Evolutionary conservation across 2,888 invertebrate species (phyloP), one percentile per base, ranked within the genome.

Genomic region (Cosmorhoe ocellata): DNA sequence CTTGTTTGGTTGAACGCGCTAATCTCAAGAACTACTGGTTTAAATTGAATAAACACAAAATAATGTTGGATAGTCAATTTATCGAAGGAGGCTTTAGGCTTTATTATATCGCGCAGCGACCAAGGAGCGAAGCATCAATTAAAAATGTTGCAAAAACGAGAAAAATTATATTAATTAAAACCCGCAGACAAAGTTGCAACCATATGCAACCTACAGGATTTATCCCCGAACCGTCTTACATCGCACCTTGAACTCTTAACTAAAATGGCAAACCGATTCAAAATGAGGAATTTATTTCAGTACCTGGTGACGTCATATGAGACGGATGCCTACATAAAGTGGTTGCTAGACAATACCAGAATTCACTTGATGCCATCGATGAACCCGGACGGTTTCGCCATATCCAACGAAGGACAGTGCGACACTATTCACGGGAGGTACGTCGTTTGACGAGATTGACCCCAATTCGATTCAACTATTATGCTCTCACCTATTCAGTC

Each of bases 321-420:
- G 32, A 92, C 93, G 1, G 96, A 98, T 84, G 92, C 95, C 12
- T 97, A 97, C 77, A 94, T 98, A 51, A 94, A 94, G 69, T 97
- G 97, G 95, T 86, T 99, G 48, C 79, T 99, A 79, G 97, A 98
- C 81, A 97, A 97, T 79, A 99, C 99, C 0, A 92, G 98, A 57
- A 98, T 99, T 68, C 99, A 99, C 81, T 94, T 99, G 67, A 93
- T 99, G 93, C 99, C 99, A 0, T 96, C 98, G 0, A 98, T 99
- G 98, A 99, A 99, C 85, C 99, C 99, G 0, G 99, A 99, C 81
- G 99, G 99, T 13, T 99, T 95, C 87, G 96, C 98, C 66, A 95
- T 95, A 12, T 97, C 99, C 4, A 94, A 95, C 67, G 97, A 97
- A 82, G 97, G 97, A 26, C 92, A 94, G 52, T 98, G 97, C 71